A percentile compares a stretch with the other conserved stretches of the same genome.
These are phyloP conservation scores for Nomada ferruginata DNA, from an alignment of 2,888 invertebrate species.

Conservation along the genomic window DNA sequence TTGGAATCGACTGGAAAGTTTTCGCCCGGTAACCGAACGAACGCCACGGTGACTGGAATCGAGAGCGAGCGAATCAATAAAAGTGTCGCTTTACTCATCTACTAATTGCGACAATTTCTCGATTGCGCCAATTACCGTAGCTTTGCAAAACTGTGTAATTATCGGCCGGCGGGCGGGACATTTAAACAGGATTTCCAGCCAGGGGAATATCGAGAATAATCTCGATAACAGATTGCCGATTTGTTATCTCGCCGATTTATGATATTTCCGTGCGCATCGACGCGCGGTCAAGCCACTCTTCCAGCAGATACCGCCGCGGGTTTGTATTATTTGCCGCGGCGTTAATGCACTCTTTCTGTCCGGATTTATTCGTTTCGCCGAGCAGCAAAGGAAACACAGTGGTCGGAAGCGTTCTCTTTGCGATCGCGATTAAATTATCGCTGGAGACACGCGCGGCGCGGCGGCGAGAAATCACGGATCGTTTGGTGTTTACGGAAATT, in stretches of 20 bases:
- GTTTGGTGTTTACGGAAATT: conserved; percentile 29
- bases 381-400: neutral
- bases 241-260: conserved; percentile 66
- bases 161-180: conserved; percentile 52
- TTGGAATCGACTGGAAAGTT: conserved; percentile 27
- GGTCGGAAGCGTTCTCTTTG: neutral
- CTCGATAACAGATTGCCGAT: conserved; percentile 63
- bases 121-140: conserved; percentile 63
- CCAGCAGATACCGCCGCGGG: neutral
- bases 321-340: conserved; percentile 39
- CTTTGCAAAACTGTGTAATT: conserved; percentile 64
- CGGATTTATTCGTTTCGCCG: conserved; percentile 17
- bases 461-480: conserved; percentile 7
- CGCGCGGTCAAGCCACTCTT: conserved; percentile 19
- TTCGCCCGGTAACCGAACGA: neutral
- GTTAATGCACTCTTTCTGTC: conserved; percentile 36
- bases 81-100: conserved; percentile 50
- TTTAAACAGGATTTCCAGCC: conserved; percentile 63
- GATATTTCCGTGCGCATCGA: conserved; percentile 53
- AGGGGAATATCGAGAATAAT: conserved; percentile 67
- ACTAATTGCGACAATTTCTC: conserved; percentile 65
- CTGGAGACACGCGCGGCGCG: neutral
- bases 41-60: neutral
- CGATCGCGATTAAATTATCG: conserved; percentile 22
- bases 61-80: conserved; percentile 55